These are phyloP conservation scores for Octomys mimax DNA, from an alignment of 2,797 vertebrate genomes.

Conservation along the genomic window DNA sequence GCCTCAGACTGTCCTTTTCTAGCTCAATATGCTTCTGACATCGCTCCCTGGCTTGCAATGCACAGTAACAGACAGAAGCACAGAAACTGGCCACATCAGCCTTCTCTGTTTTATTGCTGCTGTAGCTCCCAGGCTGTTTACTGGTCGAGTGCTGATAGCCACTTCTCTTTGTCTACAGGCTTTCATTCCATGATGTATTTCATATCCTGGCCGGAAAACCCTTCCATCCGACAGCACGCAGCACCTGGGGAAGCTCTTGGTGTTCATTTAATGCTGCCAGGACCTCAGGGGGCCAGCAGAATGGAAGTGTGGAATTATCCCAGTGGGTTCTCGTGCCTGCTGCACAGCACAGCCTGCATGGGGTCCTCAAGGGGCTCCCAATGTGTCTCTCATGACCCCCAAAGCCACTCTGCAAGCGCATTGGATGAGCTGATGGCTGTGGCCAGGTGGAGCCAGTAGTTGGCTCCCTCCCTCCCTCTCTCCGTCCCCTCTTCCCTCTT, in stretches of 20 bases:
- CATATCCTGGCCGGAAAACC: conserved; percentile 40
- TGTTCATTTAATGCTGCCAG: conserved; percentile 54
- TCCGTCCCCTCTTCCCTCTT: neutral
- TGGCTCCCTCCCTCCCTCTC: neutral
- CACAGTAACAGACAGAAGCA: conserved; percentile 43
- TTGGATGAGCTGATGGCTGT: neutral
- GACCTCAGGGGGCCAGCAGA: conserved; percentile 42
- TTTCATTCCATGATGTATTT: conserved; percentile 63
- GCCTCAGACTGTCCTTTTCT: neutral
- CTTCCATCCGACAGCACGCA: conserved; percentile 43
- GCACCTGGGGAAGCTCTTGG: conserved; percentile 39
- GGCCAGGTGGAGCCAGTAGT: neutral
- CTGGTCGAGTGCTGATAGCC: conserved; percentile 52
- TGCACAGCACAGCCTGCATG: rapidly evolving
- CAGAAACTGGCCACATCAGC: conserved; percentile 32
- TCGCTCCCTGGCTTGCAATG: conserved; percentile 61
- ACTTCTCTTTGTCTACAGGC: conserved; percentile 43
- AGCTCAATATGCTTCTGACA: conserved; percentile 17
- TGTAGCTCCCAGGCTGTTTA: conserved; percentile 55
- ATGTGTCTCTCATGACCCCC: neutral
- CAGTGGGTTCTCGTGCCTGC: neutral
- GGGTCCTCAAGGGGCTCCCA: neutral
- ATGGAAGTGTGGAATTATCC: conserved; percentile 37
- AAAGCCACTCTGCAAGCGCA: neutral
- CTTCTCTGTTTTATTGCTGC: neutral